Percentiles rank a stretch among this genome's conserved stretches.
Evolutionary conservation across 1,140 invertebrate genomes (phyloP).

Genomic region (Zelostemma sp.): DNA sequence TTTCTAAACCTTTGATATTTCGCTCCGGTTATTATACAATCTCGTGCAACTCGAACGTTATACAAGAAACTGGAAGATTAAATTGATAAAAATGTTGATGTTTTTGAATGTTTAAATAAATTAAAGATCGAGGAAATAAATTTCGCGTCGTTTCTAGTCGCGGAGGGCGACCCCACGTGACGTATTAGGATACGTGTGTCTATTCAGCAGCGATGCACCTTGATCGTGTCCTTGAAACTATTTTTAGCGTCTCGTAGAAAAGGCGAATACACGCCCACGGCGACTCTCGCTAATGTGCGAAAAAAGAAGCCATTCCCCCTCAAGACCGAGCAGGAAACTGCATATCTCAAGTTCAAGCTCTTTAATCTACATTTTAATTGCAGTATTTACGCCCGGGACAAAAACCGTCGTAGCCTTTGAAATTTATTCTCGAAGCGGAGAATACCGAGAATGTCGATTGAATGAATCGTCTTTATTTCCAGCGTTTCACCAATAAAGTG

Average conservation of each 20-base stretch:
- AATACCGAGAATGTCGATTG: too few species aligned
- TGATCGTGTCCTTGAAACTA: conserved; percentile 60
- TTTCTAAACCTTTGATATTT: conserved; percentile 44
- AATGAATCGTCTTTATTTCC: too few species aligned
- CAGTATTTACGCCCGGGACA: too few species aligned
- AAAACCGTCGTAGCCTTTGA: too few species aligned
- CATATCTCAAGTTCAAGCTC: conserved; percentile 40
- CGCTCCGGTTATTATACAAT: conserved; percentile 15
- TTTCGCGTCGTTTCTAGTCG: background rate
- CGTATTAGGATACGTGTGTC: conserved; percentile 2
- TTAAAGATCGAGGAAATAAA: background rate
- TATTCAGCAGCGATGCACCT: conserved; percentile 23
- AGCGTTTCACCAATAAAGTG: too few species aligned
- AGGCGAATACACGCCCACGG: conserved; percentile 18
- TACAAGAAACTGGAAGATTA: background rate
- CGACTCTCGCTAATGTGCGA: conserved; percentile 4
- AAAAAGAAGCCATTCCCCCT: conserved; percentile 10
- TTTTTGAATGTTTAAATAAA: background rate
- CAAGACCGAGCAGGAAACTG: conserved; percentile 14
- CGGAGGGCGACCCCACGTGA: conserved; percentile 9
- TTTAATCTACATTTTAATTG: conserved; percentile 24
- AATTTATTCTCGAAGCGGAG: too few species aligned
- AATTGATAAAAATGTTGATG: background rate
- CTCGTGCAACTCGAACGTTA: conserved; percentile 2
- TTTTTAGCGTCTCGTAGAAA: conserved; percentile 50